A percentile compares a stretch with the other conserved stretches of the same genome.
Evolutionary conservation across 2,797 vertebrate species (phyloP).

Genomic region (Setipinna tenuifilis): DNA sequence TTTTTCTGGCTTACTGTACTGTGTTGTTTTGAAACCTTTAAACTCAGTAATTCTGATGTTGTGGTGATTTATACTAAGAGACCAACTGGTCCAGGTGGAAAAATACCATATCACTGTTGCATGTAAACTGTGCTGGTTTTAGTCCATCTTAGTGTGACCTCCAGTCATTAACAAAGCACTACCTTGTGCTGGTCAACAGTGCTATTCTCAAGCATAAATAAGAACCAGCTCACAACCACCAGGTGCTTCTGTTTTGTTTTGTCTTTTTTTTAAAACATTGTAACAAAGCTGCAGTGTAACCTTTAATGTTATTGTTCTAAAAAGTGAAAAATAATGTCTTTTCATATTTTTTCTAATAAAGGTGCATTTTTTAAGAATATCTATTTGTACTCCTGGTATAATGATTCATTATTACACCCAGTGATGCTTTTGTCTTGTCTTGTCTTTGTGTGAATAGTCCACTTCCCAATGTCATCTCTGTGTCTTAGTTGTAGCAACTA

Average conservation of each 20-base stretch:
- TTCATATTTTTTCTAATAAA: not conserved
- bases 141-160: not conserved
- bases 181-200: not conserved
- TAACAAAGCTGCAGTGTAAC: not conserved
- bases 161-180: not conserved
- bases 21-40: not conserved
- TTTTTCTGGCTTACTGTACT: not conserved
- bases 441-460: not conserved
- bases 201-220: not conserved
- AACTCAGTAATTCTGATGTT: not conserved
- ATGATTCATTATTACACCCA: not conserved
- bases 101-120: not conserved
- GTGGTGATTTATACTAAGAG: constrained; percentile 7
- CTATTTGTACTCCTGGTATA: not conserved
- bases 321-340: not conserved
- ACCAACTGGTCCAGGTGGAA: not conserved
- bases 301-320: not conserved
- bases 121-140: not conserved
- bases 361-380: not conserved
- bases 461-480: not conserved
- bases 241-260: not conserved
- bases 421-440: not conserved
- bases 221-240: not conserved
- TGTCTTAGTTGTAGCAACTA: not conserved
- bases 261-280: not conserved